Conservation (phyloP, 2,113 vertebrate species). For the Gallinago jamesoni region DNA sequence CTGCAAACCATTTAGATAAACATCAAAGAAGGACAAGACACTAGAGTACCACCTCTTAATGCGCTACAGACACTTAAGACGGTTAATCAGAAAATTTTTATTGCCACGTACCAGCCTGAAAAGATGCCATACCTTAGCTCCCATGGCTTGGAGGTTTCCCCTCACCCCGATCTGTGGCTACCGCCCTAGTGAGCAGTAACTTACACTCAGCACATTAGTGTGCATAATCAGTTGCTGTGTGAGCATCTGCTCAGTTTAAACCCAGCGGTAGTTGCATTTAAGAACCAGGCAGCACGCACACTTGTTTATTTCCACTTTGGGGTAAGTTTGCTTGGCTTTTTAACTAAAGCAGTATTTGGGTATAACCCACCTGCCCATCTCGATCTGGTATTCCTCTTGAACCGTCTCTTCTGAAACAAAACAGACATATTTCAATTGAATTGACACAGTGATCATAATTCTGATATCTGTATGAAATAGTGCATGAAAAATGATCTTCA, state of each 20-base stretch:
- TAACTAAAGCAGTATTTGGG: background rate
- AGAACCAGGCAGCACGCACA: background rate
- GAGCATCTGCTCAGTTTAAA: background rate
- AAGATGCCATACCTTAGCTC: background rate
- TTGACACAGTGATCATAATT: background rate
- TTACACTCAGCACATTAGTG: fast-evolving
- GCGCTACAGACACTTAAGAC: background rate
- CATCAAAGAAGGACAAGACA: background rate
- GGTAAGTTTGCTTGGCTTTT: background rate
- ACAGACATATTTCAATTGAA: background rate
- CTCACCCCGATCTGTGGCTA: background rate
- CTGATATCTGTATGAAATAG: background rate
- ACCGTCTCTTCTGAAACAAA: conserved; percentile 77
- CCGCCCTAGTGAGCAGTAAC: background rate
- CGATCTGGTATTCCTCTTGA: conserved; percentile 80
- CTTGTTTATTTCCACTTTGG: background rate
- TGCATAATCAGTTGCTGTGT: background rate
- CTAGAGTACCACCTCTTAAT: background rate
- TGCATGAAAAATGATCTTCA: background rate
- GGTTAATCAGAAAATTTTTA: background rate
- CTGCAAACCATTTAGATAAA: background rate
- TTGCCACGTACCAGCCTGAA: background rate
- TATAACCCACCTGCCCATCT: conserved; percentile 75
- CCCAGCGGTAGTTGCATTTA: background rate
- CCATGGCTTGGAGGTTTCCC: background rate